phyloP scores from a whole-genome alignment of 1,140 invertebrate species.

The Drosophila quadrilineata region DNA sequence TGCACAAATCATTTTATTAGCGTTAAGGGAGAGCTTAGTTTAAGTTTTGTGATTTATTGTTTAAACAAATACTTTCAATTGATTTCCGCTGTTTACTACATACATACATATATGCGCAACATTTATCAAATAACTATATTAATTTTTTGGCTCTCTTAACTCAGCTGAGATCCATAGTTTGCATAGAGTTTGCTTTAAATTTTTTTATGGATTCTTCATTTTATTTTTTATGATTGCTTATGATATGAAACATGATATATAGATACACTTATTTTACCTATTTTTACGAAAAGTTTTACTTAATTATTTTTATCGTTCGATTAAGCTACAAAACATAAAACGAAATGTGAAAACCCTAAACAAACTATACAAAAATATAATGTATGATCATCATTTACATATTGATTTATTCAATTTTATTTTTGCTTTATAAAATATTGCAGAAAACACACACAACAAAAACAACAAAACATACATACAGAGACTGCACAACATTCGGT shows the following conservation, averaged over 20 bases:
- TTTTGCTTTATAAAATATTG: neutral
- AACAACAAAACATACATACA: slow-evolving; percentile 7
- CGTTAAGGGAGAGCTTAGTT: slow-evolving; percentile 64
- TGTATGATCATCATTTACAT: slow-evolving; percentile 62
- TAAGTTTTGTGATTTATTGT: slow-evolving; percentile 80
- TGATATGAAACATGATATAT: slow-evolving; percentile 18
- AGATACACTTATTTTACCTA: slow-evolving; percentile 65
- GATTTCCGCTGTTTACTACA: slow-evolving; percentile 34
- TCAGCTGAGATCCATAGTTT: slow-evolving; percentile 21
- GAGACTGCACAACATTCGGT: slow-evolving; percentile 63
- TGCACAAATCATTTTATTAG: slow-evolving; percentile 49
- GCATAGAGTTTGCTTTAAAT: slow-evolving; percentile 42
- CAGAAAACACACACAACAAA: neutral
- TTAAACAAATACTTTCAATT: slow-evolving; percentile 62
- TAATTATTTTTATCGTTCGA: slow-evolving; percentile 70
- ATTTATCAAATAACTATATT: neutral
- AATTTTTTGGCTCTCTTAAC: slow-evolving; percentile 21
- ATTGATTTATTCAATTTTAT: slow-evolving; percentile 10
- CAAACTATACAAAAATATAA: slow-evolving; percentile 62
- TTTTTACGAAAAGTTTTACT: slow-evolving; percentile 76
- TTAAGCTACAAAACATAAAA: slow-evolving; percentile 45
- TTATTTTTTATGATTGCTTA: slow-evolving; percentile 34
- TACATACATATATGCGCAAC: neutral
- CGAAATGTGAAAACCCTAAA: slow-evolving; percentile 39
- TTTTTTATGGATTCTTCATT: slow-evolving; percentile 54